A percentile compares a stretch with the other conserved stretches of the same genome.
These are phyloP conservation scores for Apocrypta bakeri DNA, from an alignment of 1,140 invertebrate species.

Conservation along the genomic window DNA sequence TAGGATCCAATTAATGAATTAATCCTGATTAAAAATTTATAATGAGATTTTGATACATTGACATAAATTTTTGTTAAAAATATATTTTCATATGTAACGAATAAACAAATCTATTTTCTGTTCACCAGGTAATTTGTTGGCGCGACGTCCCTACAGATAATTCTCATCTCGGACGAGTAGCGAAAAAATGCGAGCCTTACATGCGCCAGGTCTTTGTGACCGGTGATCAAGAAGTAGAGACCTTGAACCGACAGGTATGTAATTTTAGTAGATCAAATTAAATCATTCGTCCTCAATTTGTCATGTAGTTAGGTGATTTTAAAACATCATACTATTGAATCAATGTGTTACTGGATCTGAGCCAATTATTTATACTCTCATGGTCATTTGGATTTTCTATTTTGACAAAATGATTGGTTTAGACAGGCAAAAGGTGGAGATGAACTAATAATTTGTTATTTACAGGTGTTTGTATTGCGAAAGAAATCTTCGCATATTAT, in stretches of 20 bases:
- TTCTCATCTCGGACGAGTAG: conserved; percentile 90
- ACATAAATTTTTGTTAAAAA: neutral
- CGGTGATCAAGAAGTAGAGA: conserved; percentile 77
- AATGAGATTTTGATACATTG: neutral
- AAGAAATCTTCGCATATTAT: conserved; percentile 95
- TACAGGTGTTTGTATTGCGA: conserved; percentile 91
- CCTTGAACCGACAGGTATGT: conserved; percentile 68
- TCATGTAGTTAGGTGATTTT: neutral
- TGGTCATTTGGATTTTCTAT: neutral
- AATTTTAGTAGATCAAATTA: neutral
- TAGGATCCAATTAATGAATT: neutral
- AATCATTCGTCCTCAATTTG: neutral
- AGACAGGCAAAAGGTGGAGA: neutral
- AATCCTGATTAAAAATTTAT: neutral
- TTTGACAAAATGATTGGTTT: conserved; percentile 14
- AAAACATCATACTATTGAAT: neutral
- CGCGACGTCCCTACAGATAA: conserved; percentile 92
- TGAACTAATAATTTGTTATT: conserved; percentile 56
- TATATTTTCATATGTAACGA: too few species aligned
- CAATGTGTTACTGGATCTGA: neutral
- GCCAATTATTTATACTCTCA: neutral
- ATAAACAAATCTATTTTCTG: conserved; percentile 1
- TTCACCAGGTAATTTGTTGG: conserved; percentile 88
- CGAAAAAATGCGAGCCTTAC: conserved; percentile 93
- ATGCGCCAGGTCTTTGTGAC: conserved; percentile 96